phyloP scores from a whole-genome alignment of 64 coral and sea anemone genomes.

The Cladopsammia gracilis region DNA sequence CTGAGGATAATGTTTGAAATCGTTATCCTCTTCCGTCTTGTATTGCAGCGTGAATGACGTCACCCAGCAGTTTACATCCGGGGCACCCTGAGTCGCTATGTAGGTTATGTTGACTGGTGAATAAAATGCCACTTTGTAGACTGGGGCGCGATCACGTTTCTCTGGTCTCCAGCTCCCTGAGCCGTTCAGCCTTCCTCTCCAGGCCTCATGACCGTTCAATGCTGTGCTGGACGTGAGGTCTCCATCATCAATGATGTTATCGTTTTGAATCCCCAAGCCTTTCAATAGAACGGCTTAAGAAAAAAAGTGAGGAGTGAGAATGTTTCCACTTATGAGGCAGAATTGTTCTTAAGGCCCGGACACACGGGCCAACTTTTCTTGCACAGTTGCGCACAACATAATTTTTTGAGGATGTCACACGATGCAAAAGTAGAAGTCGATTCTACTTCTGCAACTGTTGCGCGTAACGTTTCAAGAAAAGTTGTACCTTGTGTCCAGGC shows the following conservation, averaged over 20 bases:
- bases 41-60: conserved; percentile 12
- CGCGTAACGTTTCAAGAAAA: no score
- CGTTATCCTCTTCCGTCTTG: no score
- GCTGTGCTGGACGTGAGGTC: background rate
- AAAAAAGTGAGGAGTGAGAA: background rate
- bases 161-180: conserved; percentile 21
- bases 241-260: background rate
- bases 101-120: conserved; percentile 4
- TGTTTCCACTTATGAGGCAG: no score
- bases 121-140: background rate
- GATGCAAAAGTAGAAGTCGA: no score
- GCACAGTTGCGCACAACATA: no score
- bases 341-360: no score
- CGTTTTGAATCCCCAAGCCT: conserved; percentile 4
- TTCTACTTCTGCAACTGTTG: no score
- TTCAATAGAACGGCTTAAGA: background rate
- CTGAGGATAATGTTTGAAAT: background rate
- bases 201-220: background rate
- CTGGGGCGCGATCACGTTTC: background rate
- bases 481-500: no score
- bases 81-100: conserved; percentile 26
- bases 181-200: conserved; percentile 15
- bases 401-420: no score
- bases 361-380: no score
- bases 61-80: background rate